A percentile compares a stretch with the other conserved stretches of the same genome.
These are phyloP conservation scores for Daktulosphaira vitifoliae DNA, from an alignment of 1,140 invertebrate species.

Conservation along the genomic window DNA sequence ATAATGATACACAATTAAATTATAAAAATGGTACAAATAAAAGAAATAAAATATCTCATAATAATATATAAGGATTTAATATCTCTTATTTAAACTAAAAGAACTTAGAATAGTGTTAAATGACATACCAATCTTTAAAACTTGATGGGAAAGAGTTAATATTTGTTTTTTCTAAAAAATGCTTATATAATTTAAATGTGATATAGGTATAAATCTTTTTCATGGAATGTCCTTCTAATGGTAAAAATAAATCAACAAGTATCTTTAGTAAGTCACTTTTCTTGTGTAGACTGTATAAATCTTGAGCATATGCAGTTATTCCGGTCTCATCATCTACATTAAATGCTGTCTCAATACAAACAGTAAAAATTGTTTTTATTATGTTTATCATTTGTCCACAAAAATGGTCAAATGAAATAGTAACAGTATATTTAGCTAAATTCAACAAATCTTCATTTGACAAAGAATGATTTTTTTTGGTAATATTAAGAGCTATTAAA, in stretches of 20 bases:
- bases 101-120: too few species aligned
- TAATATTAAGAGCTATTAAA: background rate
- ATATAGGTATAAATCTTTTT: background rate
- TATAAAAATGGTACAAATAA: too few species aligned
- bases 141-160: background rate
- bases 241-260: background rate
- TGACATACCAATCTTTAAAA: slow-evolving; percentile 5
- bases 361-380: background rate
- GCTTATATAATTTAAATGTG: background rate
- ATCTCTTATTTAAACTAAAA: too few species aligned
- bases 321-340: background rate
- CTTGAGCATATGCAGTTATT: background rate
- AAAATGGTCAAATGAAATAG: background rate
- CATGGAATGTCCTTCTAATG: background rate
- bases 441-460: background rate
- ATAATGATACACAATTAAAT: too few species aligned
- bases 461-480: background rate
- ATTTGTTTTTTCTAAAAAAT: background rate
- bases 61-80: too few species aligned
- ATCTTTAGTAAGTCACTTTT: background rate
- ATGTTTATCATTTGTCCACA: background rate
- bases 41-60: too few species aligned
- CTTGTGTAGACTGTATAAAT: background rate
- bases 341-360: slow-evolving; percentile 1
- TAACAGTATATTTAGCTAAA: background rate